Base-by-base conservation (phyloP, 2,888 invertebrate genomes). In the Meghimatium bilineatum region DNA sequence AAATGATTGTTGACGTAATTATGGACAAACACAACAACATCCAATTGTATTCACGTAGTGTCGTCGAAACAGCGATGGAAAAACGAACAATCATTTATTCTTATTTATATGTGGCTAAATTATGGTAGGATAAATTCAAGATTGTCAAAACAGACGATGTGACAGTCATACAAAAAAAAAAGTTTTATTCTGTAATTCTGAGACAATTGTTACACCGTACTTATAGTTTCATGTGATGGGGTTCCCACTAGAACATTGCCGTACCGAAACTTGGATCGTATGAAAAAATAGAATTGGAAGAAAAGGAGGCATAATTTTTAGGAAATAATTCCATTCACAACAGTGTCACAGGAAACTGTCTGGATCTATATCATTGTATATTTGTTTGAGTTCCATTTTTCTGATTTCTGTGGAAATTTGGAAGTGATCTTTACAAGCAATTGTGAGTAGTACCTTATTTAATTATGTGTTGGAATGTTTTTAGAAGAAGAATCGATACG, bases 221-320 rank as follows among this genome's bases (percentile, higher is more conserved):
- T 34, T 69, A 34, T 69, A 6, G 1, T 34, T 1, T 17, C 69
- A 69, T 69, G 34, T 69, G 69, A 36, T 23, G 10, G 69, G 14
- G 69, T 69, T 69, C 69, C 69, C 69, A 34, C 34, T 69, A 69
- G 69, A 26, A 34, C 69, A 69, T 32, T 69, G 69, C 34, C 69
- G 69, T 34, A 69, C 29, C 34, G 34, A 34, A 69, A 34, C 17
- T 69, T 10, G 69, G 34, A 69, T 34, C 69, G 34, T 23, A 69
- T 69, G 34, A 69, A 36, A 69, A 56, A 36, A 69, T 3, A 20
- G 34, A 34, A 69, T 34, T 69, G 14, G 23, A 17, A 34, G 34
- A 34, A 36, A 20, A 26, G 34, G 3, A 69, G 69, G 36, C 69
- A 69, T 34, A 69, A 36, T 69, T 69, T 69, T 69, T 23, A 69